These are phyloP conservation scores for Enteromius treurensis DNA, from an alignment of 2,797 vertebrate species.

Conservation along the genomic window DNA sequence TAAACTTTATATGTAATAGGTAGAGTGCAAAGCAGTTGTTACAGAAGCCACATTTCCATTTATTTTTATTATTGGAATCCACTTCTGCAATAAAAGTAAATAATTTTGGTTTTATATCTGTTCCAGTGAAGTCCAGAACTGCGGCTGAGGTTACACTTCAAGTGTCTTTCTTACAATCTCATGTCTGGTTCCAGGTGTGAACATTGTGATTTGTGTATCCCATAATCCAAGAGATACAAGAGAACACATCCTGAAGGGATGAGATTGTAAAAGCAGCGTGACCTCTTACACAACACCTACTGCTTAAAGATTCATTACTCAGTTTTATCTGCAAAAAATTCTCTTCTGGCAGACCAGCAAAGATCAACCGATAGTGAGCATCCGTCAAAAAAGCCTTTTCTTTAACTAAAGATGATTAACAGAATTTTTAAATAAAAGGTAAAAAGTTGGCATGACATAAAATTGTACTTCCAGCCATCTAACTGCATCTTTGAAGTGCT, in stretches of 20 bases:
- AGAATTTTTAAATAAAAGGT: not conserved
- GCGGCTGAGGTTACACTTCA: slow-evolving; percentile 17
- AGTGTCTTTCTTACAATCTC: not conserved
- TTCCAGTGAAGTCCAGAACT: not conserved
- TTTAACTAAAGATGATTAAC: not conserved
- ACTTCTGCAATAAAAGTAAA: not conserved
- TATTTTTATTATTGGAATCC: not conserved
- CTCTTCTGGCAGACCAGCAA: not conserved
- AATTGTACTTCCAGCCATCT: not conserved
- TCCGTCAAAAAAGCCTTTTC: not conserved
- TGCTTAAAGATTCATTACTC: not conserved
- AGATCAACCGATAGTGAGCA: not conserved
- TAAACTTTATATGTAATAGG: not conserved
- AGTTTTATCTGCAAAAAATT: slow-evolving; percentile 13
- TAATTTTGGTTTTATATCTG: not conserved
- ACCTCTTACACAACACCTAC: not conserved
- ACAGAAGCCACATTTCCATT: not conserved
- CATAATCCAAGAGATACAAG: not conserved
- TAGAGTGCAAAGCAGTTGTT: not conserved
- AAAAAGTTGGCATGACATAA: not conserved
- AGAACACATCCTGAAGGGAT: not conserved
- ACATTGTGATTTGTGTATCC: slow-evolving; percentile 13
- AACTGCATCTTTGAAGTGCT: not conserved
- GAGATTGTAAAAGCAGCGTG: not conserved
- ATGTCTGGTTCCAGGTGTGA: slow-evolving; percentile 21